A percentile compares a stretch with the other conserved stretches of the same genome.
Evolutionary conservation across 2,113 vertebrate species (phyloP).

Genomic region (Nesoenas mayeri): DNA sequence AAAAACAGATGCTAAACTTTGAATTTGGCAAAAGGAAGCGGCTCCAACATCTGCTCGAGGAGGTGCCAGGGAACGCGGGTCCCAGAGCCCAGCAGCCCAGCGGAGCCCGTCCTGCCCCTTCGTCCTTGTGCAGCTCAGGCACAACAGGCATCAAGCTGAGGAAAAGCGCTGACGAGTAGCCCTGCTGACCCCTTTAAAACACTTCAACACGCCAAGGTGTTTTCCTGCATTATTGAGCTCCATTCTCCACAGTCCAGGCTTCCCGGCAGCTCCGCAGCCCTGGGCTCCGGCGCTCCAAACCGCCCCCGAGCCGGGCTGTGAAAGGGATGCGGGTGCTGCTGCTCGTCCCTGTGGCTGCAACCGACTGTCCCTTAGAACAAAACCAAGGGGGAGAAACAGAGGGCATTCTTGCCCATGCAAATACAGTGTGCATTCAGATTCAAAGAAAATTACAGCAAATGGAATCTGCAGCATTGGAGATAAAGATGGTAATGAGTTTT

Average conservation of each 20-base stretch:
- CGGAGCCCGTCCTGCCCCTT: not conserved
- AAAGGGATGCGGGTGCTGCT: not conserved
- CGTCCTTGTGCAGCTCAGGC: not conserved
- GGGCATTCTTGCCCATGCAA: not conserved
- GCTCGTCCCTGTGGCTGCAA: not conserved
- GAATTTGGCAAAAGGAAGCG: not conserved
- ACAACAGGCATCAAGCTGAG: not conserved
- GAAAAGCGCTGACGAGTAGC: not conserved
- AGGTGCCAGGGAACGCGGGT: not conserved
- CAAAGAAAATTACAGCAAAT: constrained; percentile 1
- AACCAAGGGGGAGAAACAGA: not conserved
- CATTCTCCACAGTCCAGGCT: not conserved
- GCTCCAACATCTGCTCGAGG: not conserved
- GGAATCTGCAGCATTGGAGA: constrained; percentile 44
- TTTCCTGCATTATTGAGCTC: not conserved
- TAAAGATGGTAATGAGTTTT: constrained; percentile 65
- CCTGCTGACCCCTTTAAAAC: not conserved
- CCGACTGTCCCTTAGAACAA: not conserved
- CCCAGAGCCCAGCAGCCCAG: not conserved
- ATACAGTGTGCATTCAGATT: constrained; percentile 1
- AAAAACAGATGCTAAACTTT: not conserved
- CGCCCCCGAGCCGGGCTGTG: not conserved
- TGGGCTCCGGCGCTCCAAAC: rapidly evolving
- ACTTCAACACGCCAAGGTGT: rapidly evolving
- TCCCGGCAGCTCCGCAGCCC: not conserved